A percentile compares a stretch with the other conserved stretches of the same genome.
These are phyloP conservation scores for Colostygia pectinataria DNA, from an alignment of 2,888 invertebrate species.

Conservation along the genomic window DNA sequence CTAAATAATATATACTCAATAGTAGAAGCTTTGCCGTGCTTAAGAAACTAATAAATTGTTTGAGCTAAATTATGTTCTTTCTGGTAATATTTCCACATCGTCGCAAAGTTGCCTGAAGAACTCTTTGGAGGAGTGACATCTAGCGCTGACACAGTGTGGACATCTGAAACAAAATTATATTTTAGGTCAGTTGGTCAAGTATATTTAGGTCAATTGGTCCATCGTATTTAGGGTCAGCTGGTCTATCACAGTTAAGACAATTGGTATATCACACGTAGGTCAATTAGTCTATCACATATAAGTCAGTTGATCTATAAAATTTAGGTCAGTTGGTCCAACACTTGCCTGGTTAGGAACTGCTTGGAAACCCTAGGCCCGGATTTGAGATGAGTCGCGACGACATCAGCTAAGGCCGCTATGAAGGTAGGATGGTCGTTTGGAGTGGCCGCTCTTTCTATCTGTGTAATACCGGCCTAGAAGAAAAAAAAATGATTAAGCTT, in stretches of 20 bases:
- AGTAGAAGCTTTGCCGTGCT: no score
- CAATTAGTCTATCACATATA: no score
- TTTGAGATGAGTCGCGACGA: slow-evolving; percentile 89
- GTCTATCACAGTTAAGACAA: no score
- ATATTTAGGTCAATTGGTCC: no score
- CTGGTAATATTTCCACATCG: slow-evolving; percentile 1
- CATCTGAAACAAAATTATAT: slow-evolving; percentile 83
- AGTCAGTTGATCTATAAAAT: no score
- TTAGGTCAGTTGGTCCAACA: no score
- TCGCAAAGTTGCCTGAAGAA: slow-evolving; percentile 85
- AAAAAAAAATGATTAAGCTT: slow-evolving; percentile 1
- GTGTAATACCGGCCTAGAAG: slow-evolving; percentile 88
- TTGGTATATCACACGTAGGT: no score
- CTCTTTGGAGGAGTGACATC: slow-evolving; percentile 88
- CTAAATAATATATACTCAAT: no score
- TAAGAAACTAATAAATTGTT: not conserved
- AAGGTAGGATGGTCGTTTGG: slow-evolving; percentile 97
- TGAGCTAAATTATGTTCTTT: not conserved
- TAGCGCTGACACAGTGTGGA: slow-evolving; percentile 90
- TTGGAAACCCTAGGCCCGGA: slow-evolving; percentile 83
- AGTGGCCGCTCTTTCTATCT: slow-evolving; percentile 92
- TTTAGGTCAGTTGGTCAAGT: no score
- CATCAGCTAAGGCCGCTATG: slow-evolving; percentile 91
- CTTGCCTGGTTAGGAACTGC: slow-evolving; percentile 88
- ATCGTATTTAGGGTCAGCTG: no score